These are phyloP conservation scores for Palythoa grandiflora DNA, from an alignment of 92 coral and sea anemone genomes.

Conservation along the genomic window DNA sequence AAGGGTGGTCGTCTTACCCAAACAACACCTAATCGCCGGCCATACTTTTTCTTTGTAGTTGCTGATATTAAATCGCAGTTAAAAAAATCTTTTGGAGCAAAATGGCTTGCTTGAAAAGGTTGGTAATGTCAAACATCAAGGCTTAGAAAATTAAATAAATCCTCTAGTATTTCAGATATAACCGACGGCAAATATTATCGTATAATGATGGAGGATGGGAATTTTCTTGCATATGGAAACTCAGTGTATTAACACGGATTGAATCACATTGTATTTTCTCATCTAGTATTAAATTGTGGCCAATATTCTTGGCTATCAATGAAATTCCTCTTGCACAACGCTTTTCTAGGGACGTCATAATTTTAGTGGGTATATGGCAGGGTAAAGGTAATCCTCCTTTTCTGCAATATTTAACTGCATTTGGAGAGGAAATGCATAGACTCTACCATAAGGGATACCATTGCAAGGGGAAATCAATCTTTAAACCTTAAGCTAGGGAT, in stretches of 20 bases:
- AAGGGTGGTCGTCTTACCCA: slow-evolving; percentile 55
- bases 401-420: slow-evolving; percentile 40
- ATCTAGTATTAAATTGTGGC: slow-evolving; percentile 62
- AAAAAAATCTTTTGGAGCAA: slow-evolving; percentile 52
- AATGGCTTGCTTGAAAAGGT: slow-evolving; percentile 54
- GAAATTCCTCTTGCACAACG: slow-evolving; percentile 51
- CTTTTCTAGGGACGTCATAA: slow-evolving; percentile 61
- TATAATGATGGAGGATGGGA: slow-evolving; percentile 30
- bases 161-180: slow-evolving; percentile 15
- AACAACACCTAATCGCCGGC: slow-evolving; percentile 52
- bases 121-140: slow-evolving; percentile 9
- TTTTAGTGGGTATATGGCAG: slow-evolving; percentile 71
- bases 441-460: no score
- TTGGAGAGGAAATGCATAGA: slow-evolving; percentile 14
- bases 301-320: slow-evolving; percentile 61
- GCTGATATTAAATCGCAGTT: slow-evolving; percentile 50
- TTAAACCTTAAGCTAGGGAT: no score
- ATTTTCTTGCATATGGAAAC: slow-evolving; percentile 40
- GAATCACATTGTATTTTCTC: slow-evolving; percentile 58
- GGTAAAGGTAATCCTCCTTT: slow-evolving; percentile 68
- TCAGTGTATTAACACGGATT: slow-evolving; percentile 66
- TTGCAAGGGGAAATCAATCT: no score
- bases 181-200: not conserved
- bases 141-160: not conserved
- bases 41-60: slow-evolving; percentile 49